These are phyloP conservation scores for Neoscelio sp. DNA, from an alignment of 2,888 invertebrate genomes.

Conservation along the genomic window DNA sequence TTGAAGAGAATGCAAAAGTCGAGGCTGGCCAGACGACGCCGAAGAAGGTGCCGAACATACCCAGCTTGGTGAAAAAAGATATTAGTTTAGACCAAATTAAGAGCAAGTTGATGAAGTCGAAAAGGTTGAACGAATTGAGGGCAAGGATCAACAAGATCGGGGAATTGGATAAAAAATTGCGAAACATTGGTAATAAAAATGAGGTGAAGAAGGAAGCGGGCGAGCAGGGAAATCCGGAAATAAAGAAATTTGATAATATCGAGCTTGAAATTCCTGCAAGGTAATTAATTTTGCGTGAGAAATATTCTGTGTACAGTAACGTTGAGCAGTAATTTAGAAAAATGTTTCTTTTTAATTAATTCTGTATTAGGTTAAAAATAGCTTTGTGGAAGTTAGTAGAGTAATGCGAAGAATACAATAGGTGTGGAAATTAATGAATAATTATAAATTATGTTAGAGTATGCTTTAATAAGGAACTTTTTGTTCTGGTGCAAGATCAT, in stretches of 20 bases:
- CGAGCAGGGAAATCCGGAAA: background rate
- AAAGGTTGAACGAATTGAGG: constrained; percentile 88
- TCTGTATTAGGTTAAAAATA: too few relatives aligned
- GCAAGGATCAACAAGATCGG: constrained; percentile 88
- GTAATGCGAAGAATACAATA: too few relatives aligned
- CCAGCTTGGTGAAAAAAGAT: constrained; percentile 85
- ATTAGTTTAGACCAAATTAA: constrained; percentile 88
- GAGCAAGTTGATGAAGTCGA: constrained; percentile 87
- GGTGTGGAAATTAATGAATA: too few relatives aligned
- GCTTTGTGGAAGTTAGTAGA: too few relatives aligned
- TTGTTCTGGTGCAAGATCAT: too few relatives aligned
- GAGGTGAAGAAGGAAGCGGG: background rate
- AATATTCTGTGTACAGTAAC: too few relatives aligned
- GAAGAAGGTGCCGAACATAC: constrained; percentile 83
- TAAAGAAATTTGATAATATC: constrained; percentile 87
- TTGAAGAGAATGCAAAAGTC: constrained; percentile 61
- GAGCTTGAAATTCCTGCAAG: constrained; percentile 91
- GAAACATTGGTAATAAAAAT: constrained; percentile 76
- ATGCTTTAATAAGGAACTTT: too few relatives aligned
- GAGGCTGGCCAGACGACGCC: constrained; percentile 73
- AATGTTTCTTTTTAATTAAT: too few relatives aligned
- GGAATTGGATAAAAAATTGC: constrained; percentile 86
- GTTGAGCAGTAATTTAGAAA: too few relatives aligned
- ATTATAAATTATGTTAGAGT: too few relatives aligned
- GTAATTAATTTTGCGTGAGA: too few relatives aligned